Conservation (phyloP, 2,888 invertebrate species). For the Campopleginae sp. region DNA sequence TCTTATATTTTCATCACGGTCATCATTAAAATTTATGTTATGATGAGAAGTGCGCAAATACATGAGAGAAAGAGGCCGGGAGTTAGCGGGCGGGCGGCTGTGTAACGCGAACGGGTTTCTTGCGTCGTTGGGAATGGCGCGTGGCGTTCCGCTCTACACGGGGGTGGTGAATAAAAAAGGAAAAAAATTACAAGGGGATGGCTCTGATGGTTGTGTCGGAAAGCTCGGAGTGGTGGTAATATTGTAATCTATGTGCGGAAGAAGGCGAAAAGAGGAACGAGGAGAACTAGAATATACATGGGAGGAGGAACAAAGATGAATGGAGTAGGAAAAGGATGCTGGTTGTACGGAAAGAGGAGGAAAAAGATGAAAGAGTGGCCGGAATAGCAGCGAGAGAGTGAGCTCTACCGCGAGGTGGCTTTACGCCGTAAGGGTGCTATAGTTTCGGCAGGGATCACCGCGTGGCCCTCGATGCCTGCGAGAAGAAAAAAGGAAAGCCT, state of each 20-base stretch:
- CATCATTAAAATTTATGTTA: conserved; percentile 84
- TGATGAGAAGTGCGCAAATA: conserved; percentile 82
- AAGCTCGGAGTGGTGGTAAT: conserved; percentile 76
- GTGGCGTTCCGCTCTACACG: conserved; percentile 37
- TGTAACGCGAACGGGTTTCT: conserved; percentile 53
- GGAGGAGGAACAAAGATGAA: conserved; percentile 52
- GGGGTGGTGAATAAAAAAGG: conserved; percentile 48
- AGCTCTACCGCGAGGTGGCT: conserved; percentile 56
- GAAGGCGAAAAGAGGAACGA: conserved; percentile 80
- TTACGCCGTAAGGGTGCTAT: conserved; percentile 76
- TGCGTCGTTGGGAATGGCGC: conserved; percentile 50
- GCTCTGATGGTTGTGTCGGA: conserved; percentile 58
- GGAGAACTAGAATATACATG: conserved; percentile 57
- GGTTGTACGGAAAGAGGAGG: conserved; percentile 67
- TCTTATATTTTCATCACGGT: conserved; percentile 84
- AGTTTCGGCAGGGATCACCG: conserved; percentile 73
- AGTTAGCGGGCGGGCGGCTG: conserved; percentile 41
- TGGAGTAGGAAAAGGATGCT: conserved; percentile 34
- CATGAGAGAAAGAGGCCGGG: conserved; percentile 74
- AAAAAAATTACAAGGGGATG: conserved; percentile 51
- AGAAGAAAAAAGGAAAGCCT: conserved; percentile 31
- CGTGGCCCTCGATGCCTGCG: conserved; percentile 58
- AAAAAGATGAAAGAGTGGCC: conserved; percentile 82
- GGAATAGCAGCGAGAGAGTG: conserved; percentile 74
- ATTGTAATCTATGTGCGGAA: conserved; percentile 84